Evolutionary conservation across 1,140 invertebrate genomes (phyloP), one percentile per base, ranked within the genome.

Genomic region (Bombus consobrinus): DNA sequence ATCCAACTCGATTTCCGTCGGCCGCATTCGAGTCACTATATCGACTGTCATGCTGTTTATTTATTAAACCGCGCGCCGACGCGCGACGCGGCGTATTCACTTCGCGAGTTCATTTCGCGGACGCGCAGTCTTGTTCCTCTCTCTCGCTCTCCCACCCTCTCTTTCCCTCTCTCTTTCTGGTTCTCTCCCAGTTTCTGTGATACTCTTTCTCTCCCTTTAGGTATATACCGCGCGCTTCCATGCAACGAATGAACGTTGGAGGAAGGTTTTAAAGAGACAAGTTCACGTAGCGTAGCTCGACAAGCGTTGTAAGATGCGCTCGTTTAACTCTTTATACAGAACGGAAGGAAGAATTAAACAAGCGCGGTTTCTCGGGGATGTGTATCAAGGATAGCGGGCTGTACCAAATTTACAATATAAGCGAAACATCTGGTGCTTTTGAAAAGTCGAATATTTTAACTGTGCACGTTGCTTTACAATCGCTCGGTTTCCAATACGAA

Each of bases 1-100:
- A 53, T 81, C 76, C 37, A 71, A 34, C 77, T 86, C 74, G 87
- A 89, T 89, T 88, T 85, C 88, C 88, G 78, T 28, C 53, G 22
- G 13, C 53, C 37, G 83, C 71, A 76, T 85, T 84, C 81, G 83
- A 88, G 74, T 79, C 85, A 47, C 28, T 69, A 25, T 75, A 81
- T 80, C 76, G 86, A 37, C 86, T 82, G 81, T 76, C 76, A n/a
- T 0, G 37, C 87, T 72, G 83, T 85, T 88, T 88, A 85, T 89
- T 82, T 82, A 88, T 76, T 75, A 73, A 66, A 76, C 41, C 71
- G 47, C 13, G 43, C 28, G n/a, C 22, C 39, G 74, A 18, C 59
- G 28, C 59, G 28, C 59, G 62, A 64, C n/a, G 64, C 47, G 28
- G 53, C 28, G 68, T 41, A 80, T 66, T 64, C 34, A 59, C n/a